Conservation (phyloP, 2,888 invertebrate species). For the Artemia sinica region DNA sequence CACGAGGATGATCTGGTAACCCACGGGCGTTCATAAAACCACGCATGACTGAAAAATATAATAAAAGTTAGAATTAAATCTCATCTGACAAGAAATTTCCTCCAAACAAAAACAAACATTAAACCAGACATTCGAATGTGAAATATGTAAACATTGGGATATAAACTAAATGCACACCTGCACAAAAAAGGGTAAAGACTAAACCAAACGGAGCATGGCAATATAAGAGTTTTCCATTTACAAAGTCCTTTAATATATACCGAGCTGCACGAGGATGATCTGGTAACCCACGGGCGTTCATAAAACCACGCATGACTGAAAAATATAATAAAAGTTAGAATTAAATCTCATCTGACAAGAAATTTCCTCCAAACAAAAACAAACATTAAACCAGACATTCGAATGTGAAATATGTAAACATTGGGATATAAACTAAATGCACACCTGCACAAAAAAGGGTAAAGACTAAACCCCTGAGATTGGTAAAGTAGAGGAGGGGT, state of each 20-base stretch:
- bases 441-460: no score
- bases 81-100: constrained; percentile 2
- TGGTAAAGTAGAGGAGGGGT: no score
- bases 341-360: not conserved
- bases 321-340: constrained; percentile 24
- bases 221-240: constrained; percentile 65
- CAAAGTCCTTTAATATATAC: constrained; percentile 74
- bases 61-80: constrained; percentile 16
- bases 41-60: constrained; percentile 50
- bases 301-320: constrained; percentile 78
- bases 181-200: no score
- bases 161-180: no score
- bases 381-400: not conserved
- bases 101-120: constrained; percentile 6
- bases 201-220: constrained; percentile 62
- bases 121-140: no score
- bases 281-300: constrained; percentile 82
- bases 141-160: no score
- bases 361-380: constrained; percentile 11
- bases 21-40: constrained; percentile 91
- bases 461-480: no score
- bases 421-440: no score
- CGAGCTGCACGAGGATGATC: constrained; percentile 80
- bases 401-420: no score
- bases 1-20: constrained; percentile 78